These are phyloP conservation scores for Apostichopus californicus DNA, from an alignment of 35 echinoderm and acorn worm species.

Conservation along the genomic window DNA sequence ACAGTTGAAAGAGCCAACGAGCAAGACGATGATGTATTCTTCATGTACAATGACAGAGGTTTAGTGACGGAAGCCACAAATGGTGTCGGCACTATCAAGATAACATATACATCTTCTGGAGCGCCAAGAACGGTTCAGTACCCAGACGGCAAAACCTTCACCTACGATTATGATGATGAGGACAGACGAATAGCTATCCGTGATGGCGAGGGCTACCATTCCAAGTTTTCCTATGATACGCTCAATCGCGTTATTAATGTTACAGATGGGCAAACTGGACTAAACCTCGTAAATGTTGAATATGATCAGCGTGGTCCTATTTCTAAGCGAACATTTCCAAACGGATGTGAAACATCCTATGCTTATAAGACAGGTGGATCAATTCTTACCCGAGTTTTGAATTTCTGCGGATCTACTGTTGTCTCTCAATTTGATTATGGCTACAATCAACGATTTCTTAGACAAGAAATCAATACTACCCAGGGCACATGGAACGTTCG, in stretches of 20 bases:
- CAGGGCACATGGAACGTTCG: slow-evolving; percentile 26
- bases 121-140: slow-evolving; percentile 51
- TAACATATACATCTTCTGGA: slow-evolving; percentile 52
- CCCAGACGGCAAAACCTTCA: slow-evolving; percentile 48
- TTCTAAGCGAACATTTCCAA: slow-evolving; percentile 6
- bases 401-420: slow-evolving; percentile 4
- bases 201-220: slow-evolving; percentile 51
- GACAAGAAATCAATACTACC: slow-evolving; percentile 43
- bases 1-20: slow-evolving; percentile 17
- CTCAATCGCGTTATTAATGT: slow-evolving; percentile 28
- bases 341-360: slow-evolving; percentile 37
- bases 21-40: slow-evolving; percentile 29
- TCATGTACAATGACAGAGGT: slow-evolving; percentile 62
- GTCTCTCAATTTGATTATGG: slow-evolving; percentile 32
- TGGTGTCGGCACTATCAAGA: slow-evolving; percentile 50
- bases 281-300: not conserved
- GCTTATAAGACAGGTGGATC: not conserved
- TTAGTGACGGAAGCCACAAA: slow-evolving; percentile 70
- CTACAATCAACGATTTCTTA: not conserved
- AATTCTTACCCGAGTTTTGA: slow-evolving; percentile 6
- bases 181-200: slow-evolving; percentile 42
- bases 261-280: not conserved
- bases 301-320: slow-evolving; percentile 44
- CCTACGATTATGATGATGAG: slow-evolving; percentile 56
- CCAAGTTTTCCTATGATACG: slow-evolving; percentile 47